A percentile compares a stretch with the other conserved stretches of the same genome.
phyloP scores from a whole-genome alignment of 2,113 vertebrate genomes.

The Cyphomyrus plagiostoma region DNA sequence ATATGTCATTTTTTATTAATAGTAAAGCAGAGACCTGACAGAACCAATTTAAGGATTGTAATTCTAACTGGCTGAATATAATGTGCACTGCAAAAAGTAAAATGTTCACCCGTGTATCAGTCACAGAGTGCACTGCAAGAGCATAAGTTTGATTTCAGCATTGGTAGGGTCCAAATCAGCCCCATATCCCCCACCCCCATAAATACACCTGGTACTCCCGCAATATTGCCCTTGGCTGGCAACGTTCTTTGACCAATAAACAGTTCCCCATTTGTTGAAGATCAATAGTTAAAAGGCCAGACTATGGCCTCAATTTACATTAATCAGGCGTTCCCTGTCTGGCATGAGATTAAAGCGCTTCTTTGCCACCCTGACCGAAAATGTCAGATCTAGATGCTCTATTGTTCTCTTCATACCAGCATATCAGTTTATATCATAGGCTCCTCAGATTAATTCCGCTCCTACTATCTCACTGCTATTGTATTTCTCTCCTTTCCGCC shows the following conservation, averaged over 20 bases:
- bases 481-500: background rate
- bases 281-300: background rate
- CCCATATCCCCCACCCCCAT: background rate
- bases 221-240: background rate
- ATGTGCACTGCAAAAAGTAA: background rate
- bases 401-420: background rate
- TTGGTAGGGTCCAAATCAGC: background rate
- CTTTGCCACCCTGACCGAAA: background rate
- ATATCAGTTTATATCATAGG: background rate
- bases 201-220: background rate
- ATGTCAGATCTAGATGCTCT: background rate
- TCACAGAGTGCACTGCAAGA: background rate
- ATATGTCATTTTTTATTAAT: background rate
- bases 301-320: background rate
- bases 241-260: background rate
- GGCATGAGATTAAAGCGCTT: background rate
- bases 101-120: background rate
- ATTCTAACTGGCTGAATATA: background rate
- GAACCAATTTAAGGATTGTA: background rate
- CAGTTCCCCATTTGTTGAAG: background rate
- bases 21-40: background rate
- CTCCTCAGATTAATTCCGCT: background rate
- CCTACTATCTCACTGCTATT: background rate
- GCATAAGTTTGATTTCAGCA: background rate
- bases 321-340: background rate